A percentile compares a stretch with the other conserved stretches of the same genome.
Evolutionary conservation across 1,140 invertebrate species (phyloP).

Genomic region (Solen grandis): DNA sequence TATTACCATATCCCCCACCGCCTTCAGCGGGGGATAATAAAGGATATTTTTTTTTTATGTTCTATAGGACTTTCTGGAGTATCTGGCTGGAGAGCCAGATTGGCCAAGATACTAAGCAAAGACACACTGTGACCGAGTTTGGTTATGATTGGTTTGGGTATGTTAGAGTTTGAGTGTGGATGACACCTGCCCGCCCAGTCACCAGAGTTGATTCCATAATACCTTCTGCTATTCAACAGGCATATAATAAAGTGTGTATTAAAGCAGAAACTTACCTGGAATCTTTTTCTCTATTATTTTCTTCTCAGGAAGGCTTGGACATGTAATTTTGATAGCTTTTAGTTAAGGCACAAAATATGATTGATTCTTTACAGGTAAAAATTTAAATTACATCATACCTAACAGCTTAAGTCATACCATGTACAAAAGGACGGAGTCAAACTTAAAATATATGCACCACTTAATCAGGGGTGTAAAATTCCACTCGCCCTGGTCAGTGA

Average conservation of each 20-base stretch:
- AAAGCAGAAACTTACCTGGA: constrained; percentile 75
- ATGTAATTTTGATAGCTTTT: constrained; percentile 71
- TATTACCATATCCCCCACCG: too few species aligned
- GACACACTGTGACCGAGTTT: too few species aligned
- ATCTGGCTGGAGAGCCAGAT: too few species aligned
- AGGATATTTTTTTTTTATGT: too few species aligned
- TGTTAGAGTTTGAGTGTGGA: background rate
- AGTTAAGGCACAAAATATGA: background rate
- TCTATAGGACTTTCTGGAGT: too few species aligned
- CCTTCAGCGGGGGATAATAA: too few species aligned
- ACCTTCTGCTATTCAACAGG: background rate
- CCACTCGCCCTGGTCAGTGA: background rate
- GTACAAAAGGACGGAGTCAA: background rate
- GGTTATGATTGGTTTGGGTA: too few species aligned
- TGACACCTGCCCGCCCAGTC: background rate
- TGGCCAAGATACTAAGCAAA: background rate
- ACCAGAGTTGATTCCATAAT: background rate
- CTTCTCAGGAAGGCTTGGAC: constrained; percentile 69
- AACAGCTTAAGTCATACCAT: background rate
- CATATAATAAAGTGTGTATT: background rate
- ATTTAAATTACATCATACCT: background rate
- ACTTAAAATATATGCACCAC: too few species aligned
- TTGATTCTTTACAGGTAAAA: background rate
- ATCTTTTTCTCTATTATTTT: constrained; percentile 75
- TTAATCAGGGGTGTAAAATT: too few species aligned